phyloP scores from a whole-genome alignment of 2,888 invertebrate genomes.

The Stegophylla sp. region DNA sequence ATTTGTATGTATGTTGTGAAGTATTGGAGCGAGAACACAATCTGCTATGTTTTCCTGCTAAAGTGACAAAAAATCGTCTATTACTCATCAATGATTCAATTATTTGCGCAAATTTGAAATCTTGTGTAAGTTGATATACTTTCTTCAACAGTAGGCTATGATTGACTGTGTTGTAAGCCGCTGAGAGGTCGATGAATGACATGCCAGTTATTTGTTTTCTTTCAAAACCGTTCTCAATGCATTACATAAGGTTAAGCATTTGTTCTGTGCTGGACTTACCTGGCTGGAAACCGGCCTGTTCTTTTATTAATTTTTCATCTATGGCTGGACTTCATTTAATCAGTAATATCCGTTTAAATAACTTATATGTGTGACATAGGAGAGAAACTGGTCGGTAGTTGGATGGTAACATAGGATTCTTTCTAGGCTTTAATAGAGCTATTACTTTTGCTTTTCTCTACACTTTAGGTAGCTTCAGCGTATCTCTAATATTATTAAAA shows the following conservation, averaged over 20 bases:
- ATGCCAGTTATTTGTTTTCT: too few species aligned
- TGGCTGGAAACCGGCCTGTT: too few species aligned
- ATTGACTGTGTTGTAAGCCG: constrained; percentile 51
- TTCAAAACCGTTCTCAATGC: too few species aligned
- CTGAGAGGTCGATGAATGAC: too few species aligned
- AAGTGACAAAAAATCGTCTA: constrained; percentile 6
- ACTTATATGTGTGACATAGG: too few species aligned
- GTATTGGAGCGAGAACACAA: constrained; percentile 44
- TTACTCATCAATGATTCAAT: constrained; percentile 9
- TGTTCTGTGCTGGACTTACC: too few species aligned
- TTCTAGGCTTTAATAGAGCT: constrained; percentile 38
- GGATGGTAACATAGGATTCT: too few species aligned
- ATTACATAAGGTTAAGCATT: too few species aligned
- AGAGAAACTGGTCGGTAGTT: too few species aligned
- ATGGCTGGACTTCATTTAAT: too few species aligned
- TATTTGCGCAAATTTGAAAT: not conserved
- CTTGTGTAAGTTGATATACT: constrained; percentile 49
- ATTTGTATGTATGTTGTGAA: constrained; percentile 51
- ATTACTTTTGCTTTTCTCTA: constrained; percentile 14
- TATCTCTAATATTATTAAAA: not conserved
- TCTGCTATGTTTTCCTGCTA: constrained; percentile 4
- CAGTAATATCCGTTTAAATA: too few species aligned
- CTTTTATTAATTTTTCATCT: too few species aligned
- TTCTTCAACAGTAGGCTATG: constrained; percentile 21
- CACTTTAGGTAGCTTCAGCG: not conserved